Percentiles rank a stretch among this genome's conserved stretches.
These are phyloP conservation scores for Ambastaia sidthimunki DNA, from an alignment of 2,797 vertebrate species.

Conservation along the genomic window DNA sequence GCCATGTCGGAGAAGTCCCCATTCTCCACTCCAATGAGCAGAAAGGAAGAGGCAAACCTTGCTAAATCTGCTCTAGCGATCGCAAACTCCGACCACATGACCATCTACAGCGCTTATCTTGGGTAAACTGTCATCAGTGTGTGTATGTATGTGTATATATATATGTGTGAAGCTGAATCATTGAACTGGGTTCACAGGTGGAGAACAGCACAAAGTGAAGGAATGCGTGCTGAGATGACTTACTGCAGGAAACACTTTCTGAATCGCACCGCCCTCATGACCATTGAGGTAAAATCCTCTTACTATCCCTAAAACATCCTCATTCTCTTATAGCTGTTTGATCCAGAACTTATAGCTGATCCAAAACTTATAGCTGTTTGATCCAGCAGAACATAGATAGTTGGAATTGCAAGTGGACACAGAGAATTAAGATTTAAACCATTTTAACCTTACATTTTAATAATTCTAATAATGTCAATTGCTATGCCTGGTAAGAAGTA, in stretches of 20 bases:
- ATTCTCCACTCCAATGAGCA: conserved; percentile 92
- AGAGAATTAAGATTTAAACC: no score
- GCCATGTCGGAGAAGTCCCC: conserved; percentile 98
- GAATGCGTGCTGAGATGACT: conserved; percentile 81
- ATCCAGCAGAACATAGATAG: no score
- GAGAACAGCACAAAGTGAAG: conserved; percentile 85
- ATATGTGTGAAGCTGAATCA: no score
- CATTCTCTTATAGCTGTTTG: no score
- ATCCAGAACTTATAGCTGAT: no score
- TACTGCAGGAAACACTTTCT: conserved; percentile 93
- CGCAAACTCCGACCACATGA: conserved; percentile 93
- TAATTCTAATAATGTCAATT: no score
- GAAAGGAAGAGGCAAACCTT: conserved; percentile 94
- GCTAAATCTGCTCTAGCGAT: conserved; percentile 87
- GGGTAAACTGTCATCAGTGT: conserved; percentile 80
- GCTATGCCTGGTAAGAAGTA: no score
- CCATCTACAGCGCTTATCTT: conserved; percentile 91
- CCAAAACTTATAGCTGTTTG: no score
- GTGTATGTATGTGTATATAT: no score
- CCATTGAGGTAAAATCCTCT: conserved; percentile 84
- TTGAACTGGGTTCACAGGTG: conserved; percentile 81
- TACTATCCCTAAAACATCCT: no score
- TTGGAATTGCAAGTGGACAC: no score
- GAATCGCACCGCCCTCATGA: conserved; percentile 89
- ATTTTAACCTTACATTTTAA: no score